phyloP scores from a whole-genome alignment of 2,797 vertebrate species.

The Dendrocincla tyrannina region DNA sequence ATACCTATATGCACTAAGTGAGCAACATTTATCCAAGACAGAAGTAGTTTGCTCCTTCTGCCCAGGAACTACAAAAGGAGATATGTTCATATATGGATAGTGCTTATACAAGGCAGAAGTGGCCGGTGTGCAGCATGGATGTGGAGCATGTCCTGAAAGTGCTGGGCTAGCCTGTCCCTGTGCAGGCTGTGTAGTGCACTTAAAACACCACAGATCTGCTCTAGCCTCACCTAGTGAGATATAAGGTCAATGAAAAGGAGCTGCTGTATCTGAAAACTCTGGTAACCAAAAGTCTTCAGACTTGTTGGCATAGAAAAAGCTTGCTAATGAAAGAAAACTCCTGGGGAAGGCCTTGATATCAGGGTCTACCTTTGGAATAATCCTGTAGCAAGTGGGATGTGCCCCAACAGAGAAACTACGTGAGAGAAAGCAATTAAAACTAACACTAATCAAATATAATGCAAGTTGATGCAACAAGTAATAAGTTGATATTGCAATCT shows the following conservation, averaged over 20 bases:
- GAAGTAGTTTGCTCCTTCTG: background rate
- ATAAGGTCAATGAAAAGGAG: background rate
- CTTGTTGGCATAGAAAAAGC: accelerated
- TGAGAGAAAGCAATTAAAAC: constrained; percentile 26
- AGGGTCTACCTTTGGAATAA: background rate
- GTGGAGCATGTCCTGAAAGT: accelerated
- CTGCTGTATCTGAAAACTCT: background rate
- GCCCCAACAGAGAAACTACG: background rate
- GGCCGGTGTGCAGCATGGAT: accelerated
- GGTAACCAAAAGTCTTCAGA: background rate
- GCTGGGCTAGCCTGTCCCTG: accelerated
- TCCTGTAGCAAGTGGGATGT: background rate
- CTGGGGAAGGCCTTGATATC: background rate
- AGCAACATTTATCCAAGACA: background rate
- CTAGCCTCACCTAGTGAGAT: background rate
- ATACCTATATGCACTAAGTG: accelerated
- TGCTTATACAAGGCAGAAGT: background rate
- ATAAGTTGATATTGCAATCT: constrained; percentile 32
- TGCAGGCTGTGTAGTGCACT: accelerated
- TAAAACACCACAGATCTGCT: background rate
- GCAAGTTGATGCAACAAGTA: constrained; percentile 3
- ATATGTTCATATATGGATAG: accelerated
- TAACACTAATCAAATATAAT: constrained; percentile 5
- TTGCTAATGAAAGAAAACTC: background rate
- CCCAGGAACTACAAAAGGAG: background rate